phyloP scores from a whole-genome alignment of 2,797 vertebrate species.

The Helarctos malayanus region DNA sequence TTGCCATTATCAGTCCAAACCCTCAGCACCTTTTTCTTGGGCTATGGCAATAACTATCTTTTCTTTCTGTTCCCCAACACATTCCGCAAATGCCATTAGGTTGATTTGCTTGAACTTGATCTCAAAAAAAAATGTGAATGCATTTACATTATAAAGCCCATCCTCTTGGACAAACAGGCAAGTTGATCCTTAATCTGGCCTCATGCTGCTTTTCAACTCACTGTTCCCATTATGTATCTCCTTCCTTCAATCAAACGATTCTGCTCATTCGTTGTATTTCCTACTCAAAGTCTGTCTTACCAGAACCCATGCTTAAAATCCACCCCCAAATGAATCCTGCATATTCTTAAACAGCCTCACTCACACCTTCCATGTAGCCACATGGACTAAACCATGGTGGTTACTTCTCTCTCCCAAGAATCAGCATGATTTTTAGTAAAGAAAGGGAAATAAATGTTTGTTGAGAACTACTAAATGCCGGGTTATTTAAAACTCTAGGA shows the following conservation, averaged over 20 bases:
- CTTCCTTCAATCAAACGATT: not conserved
- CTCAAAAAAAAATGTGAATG: not conserved
- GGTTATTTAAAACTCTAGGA: not conserved
- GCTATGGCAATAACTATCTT: not conserved
- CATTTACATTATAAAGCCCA: not conserved
- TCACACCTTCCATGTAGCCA: not conserved
- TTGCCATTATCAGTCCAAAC: not conserved
- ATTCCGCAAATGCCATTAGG: not conserved
- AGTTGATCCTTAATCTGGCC: not conserved
- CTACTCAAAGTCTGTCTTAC: not conserved
- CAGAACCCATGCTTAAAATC: not conserved
- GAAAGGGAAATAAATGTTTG: conserved; percentile 15
- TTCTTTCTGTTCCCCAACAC: not conserved
- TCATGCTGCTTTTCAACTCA: not conserved
- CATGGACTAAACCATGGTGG: not conserved
- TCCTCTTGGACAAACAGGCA: not conserved
- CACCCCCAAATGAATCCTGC: not conserved
- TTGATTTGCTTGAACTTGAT: not conserved
- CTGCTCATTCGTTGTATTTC: not conserved
- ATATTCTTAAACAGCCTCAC: not conserved
- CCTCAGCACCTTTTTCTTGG: not conserved
- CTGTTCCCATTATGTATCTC: not conserved
- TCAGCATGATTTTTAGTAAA: not conserved
- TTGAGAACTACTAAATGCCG: not conserved
- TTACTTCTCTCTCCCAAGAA: not conserved